A percentile compares a stretch with the other conserved stretches of the same genome.
phyloP scores from a whole-genome alignment of 2,888 invertebrate species.

The Zhuqinia jingwanae region DNA sequence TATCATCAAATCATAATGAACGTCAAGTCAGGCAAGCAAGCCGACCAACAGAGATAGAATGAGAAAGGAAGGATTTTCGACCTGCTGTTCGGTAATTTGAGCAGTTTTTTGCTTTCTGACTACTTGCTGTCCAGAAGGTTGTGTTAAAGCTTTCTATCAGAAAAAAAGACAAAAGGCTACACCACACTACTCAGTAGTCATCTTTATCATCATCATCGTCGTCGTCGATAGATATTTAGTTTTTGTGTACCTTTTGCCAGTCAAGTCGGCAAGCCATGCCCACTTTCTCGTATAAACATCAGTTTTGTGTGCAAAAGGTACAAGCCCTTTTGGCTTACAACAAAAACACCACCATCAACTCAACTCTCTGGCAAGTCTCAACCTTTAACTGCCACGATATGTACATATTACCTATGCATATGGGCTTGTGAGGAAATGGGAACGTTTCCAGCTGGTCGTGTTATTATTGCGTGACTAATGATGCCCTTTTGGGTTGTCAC shows the following conservation, averaged over 20 bases:
- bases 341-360: constrained; percentile 12
- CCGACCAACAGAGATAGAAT: background rate
- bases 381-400: constrained; percentile 24
- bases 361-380: constrained; percentile 32
- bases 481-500: constrained; percentile 75
- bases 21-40: background rate
- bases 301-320: constrained; percentile 41
- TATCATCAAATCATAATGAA: constrained; percentile 47
- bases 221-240: background rate
- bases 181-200: too few species aligned
- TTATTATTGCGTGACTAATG: constrained; percentile 78
- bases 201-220: constrained; percentile 16
- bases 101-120: constrained; percentile 48
- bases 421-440: constrained; percentile 48
- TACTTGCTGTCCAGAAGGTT: constrained; percentile 46
- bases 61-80: constrained; percentile 29
- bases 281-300: constrained; percentile 30
- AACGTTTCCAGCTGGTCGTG: constrained; percentile 74
- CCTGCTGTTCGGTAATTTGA: constrained; percentile 54
- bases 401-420: background rate
- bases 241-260: constrained; percentile 1
- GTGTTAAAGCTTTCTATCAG: constrained; percentile 32
- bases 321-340: constrained; percentile 65
- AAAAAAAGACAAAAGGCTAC: constrained; percentile 29
- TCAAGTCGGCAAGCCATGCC: constrained; percentile 12